phyloP scores from a whole-genome alignment of 2,113 vertebrate genomes.

The Oncorhynchus gorbuscha region DNA sequence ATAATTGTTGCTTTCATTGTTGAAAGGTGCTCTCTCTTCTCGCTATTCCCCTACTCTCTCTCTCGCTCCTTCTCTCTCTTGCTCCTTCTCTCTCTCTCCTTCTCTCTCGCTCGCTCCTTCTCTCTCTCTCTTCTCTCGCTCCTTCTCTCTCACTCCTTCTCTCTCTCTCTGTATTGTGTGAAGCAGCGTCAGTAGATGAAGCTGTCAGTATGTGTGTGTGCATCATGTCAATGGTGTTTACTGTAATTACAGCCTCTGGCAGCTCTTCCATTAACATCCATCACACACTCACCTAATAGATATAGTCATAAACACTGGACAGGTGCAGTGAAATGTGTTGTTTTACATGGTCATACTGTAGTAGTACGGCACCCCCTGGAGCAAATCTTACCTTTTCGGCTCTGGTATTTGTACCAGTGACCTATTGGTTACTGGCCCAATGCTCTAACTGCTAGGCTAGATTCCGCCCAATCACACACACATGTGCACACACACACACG shows the following conservation, averaged over 20 bases:
- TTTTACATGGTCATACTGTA: too few species aligned
- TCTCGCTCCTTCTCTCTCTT: background rate
- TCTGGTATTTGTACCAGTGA: too few species aligned
- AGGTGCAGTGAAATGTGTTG: too few species aligned
- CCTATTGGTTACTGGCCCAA: too few species aligned
- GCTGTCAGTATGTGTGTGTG: constrained; percentile 51
- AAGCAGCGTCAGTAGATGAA: constrained; percentile 21
- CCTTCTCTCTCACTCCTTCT: background rate
- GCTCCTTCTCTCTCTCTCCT: background rate
- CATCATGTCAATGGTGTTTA: constrained; percentile 46
- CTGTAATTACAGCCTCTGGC: constrained; percentile 50
- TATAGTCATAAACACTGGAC: constrained; percentile 1
- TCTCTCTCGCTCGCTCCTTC: background rate
- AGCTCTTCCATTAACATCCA: constrained; percentile 49
- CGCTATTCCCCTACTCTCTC: background rate
- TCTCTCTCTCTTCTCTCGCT: background rate
- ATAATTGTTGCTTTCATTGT: constrained; percentile 10
- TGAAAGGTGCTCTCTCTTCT: constrained; percentile 11
- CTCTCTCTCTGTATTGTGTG: background rate
- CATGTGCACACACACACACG: too few species aligned
- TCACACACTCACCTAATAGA: constrained; percentile 40
- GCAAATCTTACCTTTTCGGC: too few species aligned
- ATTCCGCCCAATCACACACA: too few species aligned
- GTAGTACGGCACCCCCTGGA: too few species aligned
- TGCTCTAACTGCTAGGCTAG: too few species aligned